Evolutionary conservation across 2,888 invertebrate genomes (phyloP).

Genomic region (Drosophila imparisetae): DNA sequence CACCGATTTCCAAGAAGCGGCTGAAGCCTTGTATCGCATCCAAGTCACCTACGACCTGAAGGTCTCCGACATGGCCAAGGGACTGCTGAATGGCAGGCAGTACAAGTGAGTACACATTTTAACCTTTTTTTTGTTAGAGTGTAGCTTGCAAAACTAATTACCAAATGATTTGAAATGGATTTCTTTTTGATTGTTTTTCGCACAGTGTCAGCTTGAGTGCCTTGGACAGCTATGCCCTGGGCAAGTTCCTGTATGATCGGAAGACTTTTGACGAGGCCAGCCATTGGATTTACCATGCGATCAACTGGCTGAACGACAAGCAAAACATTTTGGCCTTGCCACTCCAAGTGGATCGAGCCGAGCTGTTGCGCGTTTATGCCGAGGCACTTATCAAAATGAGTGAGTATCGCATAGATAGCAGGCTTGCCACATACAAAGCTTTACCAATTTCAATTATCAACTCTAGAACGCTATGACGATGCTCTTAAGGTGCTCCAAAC

Average conservation of each 20-base stretch:
- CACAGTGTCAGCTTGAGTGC: constrained; percentile 68
- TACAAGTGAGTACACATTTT: constrained; percentile 87
- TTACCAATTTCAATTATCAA: not conserved
- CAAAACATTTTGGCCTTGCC: constrained; percentile 8
- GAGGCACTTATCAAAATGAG: constrained; percentile 72
- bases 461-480: constrained; percentile 54
- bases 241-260: constrained; percentile 60
- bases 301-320: constrained; percentile 33
- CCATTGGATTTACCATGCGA: constrained; percentile 70
- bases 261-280: constrained; percentile 52
- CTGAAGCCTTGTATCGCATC: constrained; percentile 94
- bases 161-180: not conserved
- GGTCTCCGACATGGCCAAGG: constrained; percentile 91
- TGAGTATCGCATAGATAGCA: constrained; percentile 51
- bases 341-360: constrained; percentile 33
- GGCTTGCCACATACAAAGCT: not conserved
- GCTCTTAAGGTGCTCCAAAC: constrained; percentile 60
- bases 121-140: too few relatives aligned
- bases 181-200: not conserved
- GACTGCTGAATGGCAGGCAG: constrained; percentile 91
- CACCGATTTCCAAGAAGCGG: constrained; percentile 97
- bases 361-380: constrained; percentile 70
- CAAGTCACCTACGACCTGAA: constrained; percentile 96
- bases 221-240: constrained; percentile 75
- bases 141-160: too few relatives aligned